Evolutionary conservation across 2,797 vertebrate species (phyloP).

Genomic region (Mormyrus hasselquistii): DNA sequence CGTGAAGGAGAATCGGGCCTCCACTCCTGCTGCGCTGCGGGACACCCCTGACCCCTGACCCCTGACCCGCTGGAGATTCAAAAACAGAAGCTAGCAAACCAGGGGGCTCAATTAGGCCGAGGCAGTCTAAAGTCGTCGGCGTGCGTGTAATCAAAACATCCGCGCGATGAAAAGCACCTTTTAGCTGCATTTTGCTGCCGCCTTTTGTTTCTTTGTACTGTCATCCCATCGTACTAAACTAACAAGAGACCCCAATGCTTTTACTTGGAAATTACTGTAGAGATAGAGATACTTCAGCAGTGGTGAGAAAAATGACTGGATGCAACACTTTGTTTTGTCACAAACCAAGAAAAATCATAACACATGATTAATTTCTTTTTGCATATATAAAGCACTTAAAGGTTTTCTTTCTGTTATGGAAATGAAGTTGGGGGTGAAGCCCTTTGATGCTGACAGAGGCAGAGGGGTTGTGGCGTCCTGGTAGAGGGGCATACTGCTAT

Average conservation of each 20-base stretch:
- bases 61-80: neutral
- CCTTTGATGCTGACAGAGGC: constrained; percentile 26
- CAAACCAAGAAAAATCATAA: constrained; percentile 22
- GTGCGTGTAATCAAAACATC: constrained; percentile 28
- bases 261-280: neutral
- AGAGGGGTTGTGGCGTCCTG: neutral
- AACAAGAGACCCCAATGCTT: neutral
- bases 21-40: neutral
- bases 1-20: neutral
- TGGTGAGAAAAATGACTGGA: constrained; percentile 18
- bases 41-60: neutral
- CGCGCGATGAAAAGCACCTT: constrained; percentile 32
- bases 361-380: constrained; percentile 18
- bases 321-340: constrained; percentile 23
- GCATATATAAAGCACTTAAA: constrained; percentile 23
- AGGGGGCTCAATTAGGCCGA: neutral
- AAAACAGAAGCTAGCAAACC: constrained; percentile 8
- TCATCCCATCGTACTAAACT: constrained; percentile 26
- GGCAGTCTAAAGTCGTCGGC: constrained; percentile 10
- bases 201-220: constrained; percentile 14
- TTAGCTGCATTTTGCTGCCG: constrained; percentile 19
- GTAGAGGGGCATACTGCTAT: neutral
- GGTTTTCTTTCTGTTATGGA: constrained; percentile 19
- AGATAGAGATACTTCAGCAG: constrained; percentile 13
- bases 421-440: constrained; percentile 26